A percentile compares a stretch with the other conserved stretches of the same genome.
Evolutionary conservation across 2,888 invertebrate species (phyloP).

Genomic region (Papilio elwesi): DNA sequence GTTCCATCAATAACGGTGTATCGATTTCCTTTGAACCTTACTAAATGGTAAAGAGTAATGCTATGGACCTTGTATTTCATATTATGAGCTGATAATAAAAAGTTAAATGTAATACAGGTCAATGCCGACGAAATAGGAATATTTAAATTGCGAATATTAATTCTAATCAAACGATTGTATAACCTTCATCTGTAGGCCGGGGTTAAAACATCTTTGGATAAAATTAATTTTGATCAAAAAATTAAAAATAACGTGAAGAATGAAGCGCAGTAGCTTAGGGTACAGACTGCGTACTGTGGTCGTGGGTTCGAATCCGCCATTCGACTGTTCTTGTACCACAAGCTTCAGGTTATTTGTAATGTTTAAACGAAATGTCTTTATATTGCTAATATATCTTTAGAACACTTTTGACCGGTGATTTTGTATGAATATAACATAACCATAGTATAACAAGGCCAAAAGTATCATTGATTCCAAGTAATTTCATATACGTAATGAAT

Average conservation of each 20-base stretch:
- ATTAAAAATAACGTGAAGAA: background rate
- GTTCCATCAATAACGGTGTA: background rate
- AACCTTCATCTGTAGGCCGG: conserved; percentile 30
- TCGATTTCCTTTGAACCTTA: conserved; percentile 13
- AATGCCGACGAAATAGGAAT: conserved; percentile 34
- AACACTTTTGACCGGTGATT: too few species aligned
- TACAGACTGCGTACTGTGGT: too few species aligned
- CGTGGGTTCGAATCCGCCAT: too few species aligned
- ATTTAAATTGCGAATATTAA: conserved; percentile 27
- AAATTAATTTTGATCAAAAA: background rate
- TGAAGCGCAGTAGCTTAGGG: too few species aligned
- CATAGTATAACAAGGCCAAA: too few species aligned
- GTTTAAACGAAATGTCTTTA: too few species aligned
- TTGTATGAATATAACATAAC: too few species aligned
- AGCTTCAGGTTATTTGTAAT: too few species aligned
- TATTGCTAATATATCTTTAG: too few species aligned
- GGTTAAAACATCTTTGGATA: background rate
- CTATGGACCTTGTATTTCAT: conserved; percentile 19
- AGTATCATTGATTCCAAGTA: too few species aligned
- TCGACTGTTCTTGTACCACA: too few species aligned
- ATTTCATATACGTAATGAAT: too few species aligned
- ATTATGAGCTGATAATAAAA: background rate
- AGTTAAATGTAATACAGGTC: conserved; percentile 11
- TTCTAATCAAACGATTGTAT: conserved; percentile 6
- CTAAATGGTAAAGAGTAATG: conserved; percentile 7